Base-by-base conservation (phyloP, 2,888 invertebrate genomes). In the Andricus curvator region DNA sequence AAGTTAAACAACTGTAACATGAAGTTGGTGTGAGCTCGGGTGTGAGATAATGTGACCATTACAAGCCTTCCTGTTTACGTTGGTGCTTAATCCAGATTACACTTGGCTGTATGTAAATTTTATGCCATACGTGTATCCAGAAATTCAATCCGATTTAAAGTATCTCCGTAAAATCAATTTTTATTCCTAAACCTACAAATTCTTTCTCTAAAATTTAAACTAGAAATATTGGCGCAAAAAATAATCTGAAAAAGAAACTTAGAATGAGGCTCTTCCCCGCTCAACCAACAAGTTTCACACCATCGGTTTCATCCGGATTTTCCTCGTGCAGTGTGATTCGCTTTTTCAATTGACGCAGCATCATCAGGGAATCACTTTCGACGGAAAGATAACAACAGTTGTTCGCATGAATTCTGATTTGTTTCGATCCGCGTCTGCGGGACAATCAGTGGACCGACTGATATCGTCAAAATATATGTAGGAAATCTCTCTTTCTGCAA, bases 11-110 rank as follows among this genome's bases (percentile, higher is more conserved):
- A 70, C 51, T 70, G 70, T 17, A 70, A 51, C 29, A 70, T 70
- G 70, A 70, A 70, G 70, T 70, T 70, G 70, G 70, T 29, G 70
- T 70, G 70, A 70, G 51, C 51, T 70, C 51, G 51, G 70, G 70
- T 29, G 70, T 70, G 70, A 70, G 51, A 70, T 70, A 70, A 70
- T 51, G 70, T 48, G 51, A 29, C 70, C 51, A 70, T 70, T 70
- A 25, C 70, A 70, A 70, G 70, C 70, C 51, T 51, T 51, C 70
- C 51, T 68, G 68, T 68, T 25, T 68, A 48, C 44, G 25, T 68
- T 68, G 25, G 48, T 48, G 25, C 44, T 48, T 68, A 68, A 22
- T 17, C 25, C n/a, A 48, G 68, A 25, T 70, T 51, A 70, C 70
- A 70, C 48, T 41, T 17, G 48, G 70, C 15, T 51, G 11, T 70